phyloP scores from a whole-genome alignment of 1,140 invertebrate genomes.

The Subanguina moxae region DNA sequence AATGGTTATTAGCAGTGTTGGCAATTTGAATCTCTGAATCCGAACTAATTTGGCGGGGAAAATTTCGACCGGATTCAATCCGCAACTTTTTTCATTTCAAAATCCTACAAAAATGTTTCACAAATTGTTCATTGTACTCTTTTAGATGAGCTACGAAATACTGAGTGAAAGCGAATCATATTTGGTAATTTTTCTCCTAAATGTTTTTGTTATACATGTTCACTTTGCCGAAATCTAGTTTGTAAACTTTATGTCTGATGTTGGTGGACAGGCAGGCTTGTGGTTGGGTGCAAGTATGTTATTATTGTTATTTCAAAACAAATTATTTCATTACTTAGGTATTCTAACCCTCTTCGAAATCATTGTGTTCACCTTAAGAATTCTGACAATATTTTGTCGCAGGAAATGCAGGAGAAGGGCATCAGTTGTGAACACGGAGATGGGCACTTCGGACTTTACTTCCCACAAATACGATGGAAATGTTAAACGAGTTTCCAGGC shows the following conservation, averaged over 20 bases:
- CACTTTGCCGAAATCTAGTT: slow-evolving; percentile 31
- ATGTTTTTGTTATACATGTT: not conserved
- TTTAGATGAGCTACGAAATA: slow-evolving; percentile 41
- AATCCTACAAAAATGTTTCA: not conserved
- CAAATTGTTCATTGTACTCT: not conserved
- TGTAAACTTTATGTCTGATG: slow-evolving; percentile 57
- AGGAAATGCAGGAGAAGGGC: slow-evolving; percentile 15
- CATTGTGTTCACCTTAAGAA: slow-evolving; percentile 32
- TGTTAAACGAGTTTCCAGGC: slow-evolving; percentile 3
- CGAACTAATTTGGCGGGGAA: no score
- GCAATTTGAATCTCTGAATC: no score
- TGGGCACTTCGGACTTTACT: slow-evolving; percentile 2
- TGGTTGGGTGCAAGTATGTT: slow-evolving; percentile 42
- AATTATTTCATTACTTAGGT: slow-evolving; percentile 18
- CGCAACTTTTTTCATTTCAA: no score
- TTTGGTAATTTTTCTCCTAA: slow-evolving; percentile 38
- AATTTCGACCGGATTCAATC: no score
- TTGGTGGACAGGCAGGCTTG: slow-evolving; percentile 52
- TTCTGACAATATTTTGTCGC: slow-evolving; percentile 36
- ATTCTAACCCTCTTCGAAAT: slow-evolving; percentile 37
- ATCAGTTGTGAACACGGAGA: not conserved
- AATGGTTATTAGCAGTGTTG: no score
- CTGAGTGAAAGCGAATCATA: slow-evolving; percentile 55
- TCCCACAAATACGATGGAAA: slow-evolving; percentile 11
- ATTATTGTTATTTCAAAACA: not conserved